Base-by-base conservation (phyloP, 2,888 invertebrate genomes). In the Volucella inflata region DNA sequence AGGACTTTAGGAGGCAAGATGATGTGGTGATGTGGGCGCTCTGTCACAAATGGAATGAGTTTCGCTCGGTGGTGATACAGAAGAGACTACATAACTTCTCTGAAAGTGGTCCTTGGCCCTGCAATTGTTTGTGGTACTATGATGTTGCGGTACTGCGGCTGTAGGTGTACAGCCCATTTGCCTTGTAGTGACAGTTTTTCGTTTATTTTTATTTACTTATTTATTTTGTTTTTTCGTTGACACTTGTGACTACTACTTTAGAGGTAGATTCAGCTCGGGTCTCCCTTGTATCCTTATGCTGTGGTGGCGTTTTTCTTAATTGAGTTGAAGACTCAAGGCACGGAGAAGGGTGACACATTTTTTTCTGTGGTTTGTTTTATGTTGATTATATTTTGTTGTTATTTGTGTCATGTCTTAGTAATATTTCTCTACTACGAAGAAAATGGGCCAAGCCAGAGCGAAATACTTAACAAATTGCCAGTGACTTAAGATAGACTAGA, bases 371-470 rank as follows among this genome's bases (percentile, higher is more conserved):
- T 81, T 76, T 71, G 67, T 81, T 85, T 81, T 76, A 81, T 81
- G 85, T 85, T 85, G 85, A 85, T 85, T 81, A 80, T 85, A 80
- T 80, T 80, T 80, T 80, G 71, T 76, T 75, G 80, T 64, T 85
- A 76, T 71, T 72, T 80, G 67, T 76, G 85, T 81, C 85, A 85
- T 80, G 85, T 85, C 70, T 50, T 38, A 42, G 82, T 82, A 60
- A 82, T 82, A 77, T 72, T 77, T 82, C 71, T 75, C 59, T 57
- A 38, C 51, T 2, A 16, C 10, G 59, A 30, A 4, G 36, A 50
- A 70, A 21, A 14, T 14, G 17, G 9, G 14, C 12, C 8, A 14
- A 36, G 36, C 46, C 10, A 8, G 21, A 8, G 36, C 16, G 12
- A 55, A 70, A 60, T 42, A 10, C 64, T 57, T 65, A 16, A 67